Evolutionary conservation across 23 tunicate genomes (phyloP).

Genomic region (Ascidia mentula): DNA sequence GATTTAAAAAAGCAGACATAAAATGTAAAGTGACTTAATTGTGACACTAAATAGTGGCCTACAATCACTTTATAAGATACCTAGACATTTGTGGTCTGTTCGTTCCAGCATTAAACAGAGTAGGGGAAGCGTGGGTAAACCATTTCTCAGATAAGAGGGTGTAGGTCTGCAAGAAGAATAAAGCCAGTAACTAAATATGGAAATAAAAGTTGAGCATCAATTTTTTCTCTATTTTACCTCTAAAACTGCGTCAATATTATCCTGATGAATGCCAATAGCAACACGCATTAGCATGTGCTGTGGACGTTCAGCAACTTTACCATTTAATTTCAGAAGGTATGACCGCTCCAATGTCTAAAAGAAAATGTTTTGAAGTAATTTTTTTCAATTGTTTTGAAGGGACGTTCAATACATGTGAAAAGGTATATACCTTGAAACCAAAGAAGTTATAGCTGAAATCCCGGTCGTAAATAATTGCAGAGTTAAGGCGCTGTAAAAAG

Average conservation of each 20-base stretch:
- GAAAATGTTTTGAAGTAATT: background rate
- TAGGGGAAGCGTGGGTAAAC: conserved; percentile 99
- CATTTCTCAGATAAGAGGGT: conserved; percentile 81
- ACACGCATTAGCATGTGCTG: conserved; percentile 99
- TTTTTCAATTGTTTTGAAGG: too few species aligned
- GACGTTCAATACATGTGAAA: too few species aligned
- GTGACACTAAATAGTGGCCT: background rate
- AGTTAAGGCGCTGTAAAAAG: conserved; percentile 72
- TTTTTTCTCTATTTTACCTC: conserved; percentile 36
- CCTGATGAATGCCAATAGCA: conserved; percentile 91
- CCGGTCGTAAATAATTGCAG: conserved; percentile 92
- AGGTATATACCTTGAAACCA: conserved; percentile 90
- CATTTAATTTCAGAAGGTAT: conserved; percentile 90
- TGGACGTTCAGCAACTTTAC: conserved; percentile 94
- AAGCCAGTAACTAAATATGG: background rate
- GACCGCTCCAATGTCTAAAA: conserved; percentile 93
- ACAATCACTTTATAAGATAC: background rate
- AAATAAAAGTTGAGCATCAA: background rate
- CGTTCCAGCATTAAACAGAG: conserved; percentile 98
- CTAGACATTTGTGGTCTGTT: conserved; percentile 95
- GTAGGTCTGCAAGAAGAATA: conserved; percentile 66
- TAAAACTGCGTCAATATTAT: conserved; percentile 76
- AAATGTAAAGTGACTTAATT: too few species aligned
- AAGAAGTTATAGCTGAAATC: conserved; percentile 97
- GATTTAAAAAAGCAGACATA: too few species aligned